Evolutionary conservation across 2,888 invertebrate species (phyloP).

Genomic region (Miltochrista miniata): DNA sequence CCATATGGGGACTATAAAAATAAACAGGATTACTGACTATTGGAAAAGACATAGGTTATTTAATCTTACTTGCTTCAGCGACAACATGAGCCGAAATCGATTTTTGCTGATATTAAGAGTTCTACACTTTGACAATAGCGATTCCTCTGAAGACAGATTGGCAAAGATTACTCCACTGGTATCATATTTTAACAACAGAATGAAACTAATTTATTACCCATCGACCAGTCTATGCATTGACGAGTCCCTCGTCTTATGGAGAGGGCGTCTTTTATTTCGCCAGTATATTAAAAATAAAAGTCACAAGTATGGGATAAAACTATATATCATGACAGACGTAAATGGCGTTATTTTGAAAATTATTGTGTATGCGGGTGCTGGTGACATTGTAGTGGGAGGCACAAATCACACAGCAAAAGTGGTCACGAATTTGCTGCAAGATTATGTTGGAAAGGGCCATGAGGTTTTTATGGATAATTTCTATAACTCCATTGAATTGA

Average conservation of each 20-base stretch:
- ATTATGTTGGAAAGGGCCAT: no score
- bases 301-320: slow-evolving; percentile 7
- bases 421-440: neutral
- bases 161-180: neutral
- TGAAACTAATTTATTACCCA: neutral
- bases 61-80: neutral
- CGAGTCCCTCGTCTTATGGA: slow-evolving; percentile 1
- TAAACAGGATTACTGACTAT: neutral
- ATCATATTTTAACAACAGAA: neutral
- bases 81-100: neutral
- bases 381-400: slow-evolving; percentile 2
- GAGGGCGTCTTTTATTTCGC: slow-evolving; percentile 1
- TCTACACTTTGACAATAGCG: neutral
- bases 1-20: neutral
- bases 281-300: slow-evolving; percentile 6
- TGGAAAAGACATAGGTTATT: neutral
- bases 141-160: neutral
- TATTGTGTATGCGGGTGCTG: slow-evolving; percentile 8
- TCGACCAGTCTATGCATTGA: slow-evolving; percentile 1
- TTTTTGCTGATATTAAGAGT: neutral
- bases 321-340: slow-evolving; percentile 2
- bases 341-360: slow-evolving; percentile 4
- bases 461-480: no score
- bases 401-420: slow-evolving; percentile 5
- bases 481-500: no score